Base-by-base conservation (phyloP, 2,888 invertebrate genomes). In the Heliconius erato region DNA sequence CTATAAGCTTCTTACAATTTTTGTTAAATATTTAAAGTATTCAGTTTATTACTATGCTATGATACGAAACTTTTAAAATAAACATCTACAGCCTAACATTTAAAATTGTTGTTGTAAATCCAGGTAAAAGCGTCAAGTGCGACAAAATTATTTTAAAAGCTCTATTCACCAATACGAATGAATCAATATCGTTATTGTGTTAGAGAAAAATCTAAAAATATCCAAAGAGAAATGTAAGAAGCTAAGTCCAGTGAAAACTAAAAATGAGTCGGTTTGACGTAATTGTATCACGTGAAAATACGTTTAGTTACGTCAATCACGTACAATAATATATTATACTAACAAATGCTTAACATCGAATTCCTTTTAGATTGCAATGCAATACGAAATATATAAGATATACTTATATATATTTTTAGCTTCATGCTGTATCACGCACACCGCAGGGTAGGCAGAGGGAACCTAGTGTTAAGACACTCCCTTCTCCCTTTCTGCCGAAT, bases 301-400 rank as follows among this genome's bases (percentile, higher is more conserved):
- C 63, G 28, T 67, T 80, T 35, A 4, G 74, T 74, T 74, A 74
- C 80, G 80, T 80, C 80, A 80, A 76, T 74, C 35, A 74, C 65
- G 19, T 28, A 44, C 19, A 69, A 35, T 67, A 67, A 23, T 23
- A 68, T 68, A 14, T 59, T 63, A 35, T n/a, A 68, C 67, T 26
- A 26, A 71, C 71, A 71, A 35, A 71, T 71, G 5, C 2, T 26
- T 71, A 44, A n/a, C n/a, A 71, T 71, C 40, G 71, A 71, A 71
- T 71, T 71, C 40, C 71, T 40, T 71, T 71, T 4, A 35, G n/a
- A 40, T 16, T 23, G 23, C n/a, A 14, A 44, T 26, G 40, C 35
- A 71, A 14, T 71, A 71, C n/a, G n/a, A 40, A 5, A 71, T 40
- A n/a, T 3, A 69, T 23, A 9, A 68, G 4, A 68, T 12, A 65